These are phyloP conservation scores for Crenuchus spilurus DNA, from an alignment of 2,797 vertebrate species.

Conservation along the genomic window DNA sequence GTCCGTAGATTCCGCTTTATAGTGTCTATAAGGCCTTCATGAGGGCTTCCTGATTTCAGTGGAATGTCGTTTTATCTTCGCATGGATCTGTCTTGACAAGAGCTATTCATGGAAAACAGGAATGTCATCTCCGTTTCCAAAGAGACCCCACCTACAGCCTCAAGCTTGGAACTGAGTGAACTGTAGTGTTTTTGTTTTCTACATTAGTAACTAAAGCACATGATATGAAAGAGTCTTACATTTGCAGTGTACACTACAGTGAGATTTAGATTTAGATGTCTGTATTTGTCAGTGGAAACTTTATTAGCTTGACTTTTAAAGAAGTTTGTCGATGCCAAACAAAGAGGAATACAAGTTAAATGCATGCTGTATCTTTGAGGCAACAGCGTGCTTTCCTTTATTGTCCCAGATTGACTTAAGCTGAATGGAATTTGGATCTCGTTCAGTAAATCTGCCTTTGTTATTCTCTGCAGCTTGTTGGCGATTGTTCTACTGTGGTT, in stretches of 20 bases:
- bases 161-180: not conserved
- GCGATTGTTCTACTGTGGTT: constrained; percentile 18
- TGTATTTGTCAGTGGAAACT: too few relatives aligned
- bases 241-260: not conserved
- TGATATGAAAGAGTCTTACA: not conserved
- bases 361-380: not conserved
- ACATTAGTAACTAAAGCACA: not conserved
- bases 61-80: constrained; percentile 20
- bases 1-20: not conserved
- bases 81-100: constrained; percentile 10
- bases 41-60: not conserved
- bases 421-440: constrained; percentile 4
- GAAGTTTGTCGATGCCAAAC: too few relatives aligned
- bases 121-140: not conserved
- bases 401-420: not conserved
- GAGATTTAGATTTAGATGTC: too few relatives aligned
- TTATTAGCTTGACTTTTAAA: too few relatives aligned
- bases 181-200: not conserved
- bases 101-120: constrained; percentile 14
- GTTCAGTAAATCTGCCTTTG: constrained; percentile 1
- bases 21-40: not conserved
- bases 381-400: not conserved
- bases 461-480: not conserved
- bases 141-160: not conserved
- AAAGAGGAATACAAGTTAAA: not conserved